Evolutionary conservation across 1,140 invertebrate species (phyloP), one percentile per base, ranked within the genome.

Genomic region (Pseudomyrmex gracilis): DNA sequence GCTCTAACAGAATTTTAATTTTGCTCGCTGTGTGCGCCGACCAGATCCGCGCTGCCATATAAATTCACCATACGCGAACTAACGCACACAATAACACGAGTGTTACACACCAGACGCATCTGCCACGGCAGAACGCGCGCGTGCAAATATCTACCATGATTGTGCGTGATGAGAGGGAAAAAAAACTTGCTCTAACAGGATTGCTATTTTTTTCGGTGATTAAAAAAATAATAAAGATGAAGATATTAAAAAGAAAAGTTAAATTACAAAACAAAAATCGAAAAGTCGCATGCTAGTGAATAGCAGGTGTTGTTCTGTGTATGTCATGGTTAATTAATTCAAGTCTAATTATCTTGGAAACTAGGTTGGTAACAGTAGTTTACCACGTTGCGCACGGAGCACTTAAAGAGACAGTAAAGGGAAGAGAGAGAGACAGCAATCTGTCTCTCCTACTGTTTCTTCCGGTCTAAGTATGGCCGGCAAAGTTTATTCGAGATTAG

Each of bases 401-500:
- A 71, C 43, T 80, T 77, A 22, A 68, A 61, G 83, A 34, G 34
- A 34, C 34, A 34, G 5, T 34, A 34, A 34, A 4, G 24, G 5
- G 24, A 5, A 34, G 34, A 34, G 1, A 34, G 34, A 34, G 34
- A 51, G 10, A 13, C 12, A 12, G 13, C 90, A 91, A 87, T 89
- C 87, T 90, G 88, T 90, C 89, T 34, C 34, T 34, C 34, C 34
- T 87, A 51, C 82, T 45, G 73, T 86, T 88, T 66, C 87, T 91
- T 91, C 89, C 88, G 87, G 82, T 88, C 80, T 83, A 82, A 91
- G 83, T 86, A 84, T 34, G 82, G 55, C 67, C 67, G 71, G 82
- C 64, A 58, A 85, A 88, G 80, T 90, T 88, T 74, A 78, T 76
- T 61, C 58, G 78, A 89, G 89, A 88, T 91, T 91, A 90, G 88